Evolutionary conservation across 2,113 vertebrate species (phyloP), one percentile per base, ranked within the genome.

Genomic region (Osmerus eperlanus): DNA sequence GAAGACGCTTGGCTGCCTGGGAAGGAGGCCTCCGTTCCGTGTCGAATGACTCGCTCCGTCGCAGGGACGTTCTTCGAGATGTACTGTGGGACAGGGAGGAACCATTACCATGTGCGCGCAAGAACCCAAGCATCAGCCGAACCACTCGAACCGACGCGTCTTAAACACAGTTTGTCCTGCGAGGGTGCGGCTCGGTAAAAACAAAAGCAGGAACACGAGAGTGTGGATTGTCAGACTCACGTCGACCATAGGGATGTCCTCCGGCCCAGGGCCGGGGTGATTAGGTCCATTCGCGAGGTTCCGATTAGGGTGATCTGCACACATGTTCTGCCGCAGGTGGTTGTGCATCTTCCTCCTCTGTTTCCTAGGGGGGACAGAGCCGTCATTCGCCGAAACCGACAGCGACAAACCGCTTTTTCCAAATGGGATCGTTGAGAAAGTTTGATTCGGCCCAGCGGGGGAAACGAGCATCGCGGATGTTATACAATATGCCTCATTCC

Each of bases 261-360:
- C 96, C 0, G 96, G 97, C 85, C 97, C 95, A 53, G 96, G 93
- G 75, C 95, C 95, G 7, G 97, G 96, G 83, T 99, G 97, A 90
- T 96, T 97, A 74, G 97, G 97, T 85, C 97, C 97, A 0, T 99
- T 99, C 0, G 96, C 94, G 74, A 99, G 89, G 89, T 86, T 98
- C 69, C 96, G 94, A 87, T 96, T 97, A 79, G 95, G 96, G 86
- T 97, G 96, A 84, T 97, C 95, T 70, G 94, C 92, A 81, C 95
- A 97, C 95, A 99, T 96, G 85, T 98, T 98, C 90, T 97, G 97
- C 82, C 95, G 87, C 86, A 99, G 90, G 86, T 98, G 96, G 87
- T 95, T 97, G 85, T 99, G 96, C 96, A 98, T 96, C 87, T 96
- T 96, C 86, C 95, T 98, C 85, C 96, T 94, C 88, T 99, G 97